Evolutionary conservation across 2,888 invertebrate species (phyloP), one percentile per base, ranked within the genome.

Genomic region (Actias luna): DNA sequence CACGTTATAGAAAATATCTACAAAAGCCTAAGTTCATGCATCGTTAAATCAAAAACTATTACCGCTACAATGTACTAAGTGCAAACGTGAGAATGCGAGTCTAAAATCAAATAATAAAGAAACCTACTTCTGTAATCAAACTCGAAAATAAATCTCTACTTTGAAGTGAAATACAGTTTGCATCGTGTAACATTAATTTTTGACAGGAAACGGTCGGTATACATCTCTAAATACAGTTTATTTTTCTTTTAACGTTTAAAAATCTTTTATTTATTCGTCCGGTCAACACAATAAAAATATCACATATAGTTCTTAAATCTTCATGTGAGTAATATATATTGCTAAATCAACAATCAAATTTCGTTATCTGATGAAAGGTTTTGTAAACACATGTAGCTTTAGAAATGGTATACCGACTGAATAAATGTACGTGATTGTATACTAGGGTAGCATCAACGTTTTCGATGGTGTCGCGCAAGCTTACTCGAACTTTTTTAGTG

Each of bases 401-500:
- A 50, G 46, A 50, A 50, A 50, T 22, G 25, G 46, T 50, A 50
- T 50, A 10, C 25, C 46, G 46, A 50, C 46, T 50, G 0, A 12
- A 25, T 25, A 50, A 60, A 59, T 60, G n/a, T n/a, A 64, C 59
- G 27, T 55, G 59, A 59, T 42, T 33, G 25, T 25, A 3, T 10
- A 61, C 66, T 29, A 66, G 62, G 60, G 22, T 64, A 59, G 66
- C 50, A 60, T 58, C 46, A 50, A 25, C 22, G 10, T 50, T 25
- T 25, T 50, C 16, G 55, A 66, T 68, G 68, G 66, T 67, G 65
- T 71, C 63, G 75, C 76, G 65, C 65, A 74, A 77, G 80, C 96
- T 95, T 95, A 96, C 96, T 94, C 95, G 95, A 87, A 95, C 95
- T 94, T 95, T 96, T 80, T 95, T 95, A 83, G 95, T 95, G 85